Evolutionary conservation across 2,888 invertebrate species (phyloP).

Genomic region (Teleiodes luculella): DNA sequence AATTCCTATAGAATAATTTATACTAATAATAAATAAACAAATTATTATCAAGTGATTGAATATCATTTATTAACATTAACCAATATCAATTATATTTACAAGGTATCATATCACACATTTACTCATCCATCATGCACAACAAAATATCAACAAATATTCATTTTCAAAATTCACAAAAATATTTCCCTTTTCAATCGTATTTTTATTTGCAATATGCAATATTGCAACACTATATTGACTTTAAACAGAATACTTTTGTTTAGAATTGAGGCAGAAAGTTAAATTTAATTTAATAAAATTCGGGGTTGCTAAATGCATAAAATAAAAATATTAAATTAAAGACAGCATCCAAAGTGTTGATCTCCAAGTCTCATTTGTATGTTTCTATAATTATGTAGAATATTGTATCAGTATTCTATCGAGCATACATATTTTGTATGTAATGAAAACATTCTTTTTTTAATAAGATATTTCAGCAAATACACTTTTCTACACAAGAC

Average conservation of each 20-base stretch:
- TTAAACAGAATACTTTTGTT: slow-evolving; percentile 30
- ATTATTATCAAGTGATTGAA: slow-evolving; percentile 48
- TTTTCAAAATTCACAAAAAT: slow-evolving; percentile 48
- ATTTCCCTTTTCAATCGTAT: slow-evolving; percentile 31
- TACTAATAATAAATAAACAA: slow-evolving; percentile 11
- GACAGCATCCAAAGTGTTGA: slow-evolving; percentile 9
- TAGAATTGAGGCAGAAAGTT: slow-evolving; percentile 46
- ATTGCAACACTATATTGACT: slow-evolving; percentile 31
- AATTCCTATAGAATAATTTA: neutral
- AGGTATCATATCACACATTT: slow-evolving; percentile 41
- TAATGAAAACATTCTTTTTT: too few species aligned
- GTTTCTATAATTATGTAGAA: too few species aligned
- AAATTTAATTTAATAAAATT: neutral
- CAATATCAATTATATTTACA: slow-evolving; percentile 70
- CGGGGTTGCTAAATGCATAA: slow-evolving; percentile 8
- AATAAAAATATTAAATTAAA: slow-evolving; percentile 8
- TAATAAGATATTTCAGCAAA: too few species aligned
- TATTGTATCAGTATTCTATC: too few species aligned
- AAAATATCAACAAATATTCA: slow-evolving; percentile 58
- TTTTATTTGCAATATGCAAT: slow-evolving; percentile 22
- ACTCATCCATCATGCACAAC: slow-evolving; percentile 31
- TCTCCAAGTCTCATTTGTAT: neutral
- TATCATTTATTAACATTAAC: slow-evolving; percentile 67
- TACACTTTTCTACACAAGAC: too few species aligned
- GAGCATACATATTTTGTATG: too few species aligned